Evolutionary conservation across 2,113 vertebrate genomes (phyloP).

Genomic region (Tachysurus vachellii): DNA sequence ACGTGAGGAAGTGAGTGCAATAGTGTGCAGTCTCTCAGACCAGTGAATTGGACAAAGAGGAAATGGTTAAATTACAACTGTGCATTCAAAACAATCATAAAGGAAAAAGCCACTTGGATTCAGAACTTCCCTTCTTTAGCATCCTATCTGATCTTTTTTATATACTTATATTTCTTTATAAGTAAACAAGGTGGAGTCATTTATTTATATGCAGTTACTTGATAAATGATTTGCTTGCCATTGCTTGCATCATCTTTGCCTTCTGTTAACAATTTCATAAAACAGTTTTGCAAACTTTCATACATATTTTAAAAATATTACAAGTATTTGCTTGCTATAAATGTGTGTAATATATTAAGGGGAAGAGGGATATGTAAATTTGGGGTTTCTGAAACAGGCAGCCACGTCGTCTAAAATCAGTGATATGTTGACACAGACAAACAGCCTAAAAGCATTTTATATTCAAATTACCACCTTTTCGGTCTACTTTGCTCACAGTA

Average conservation of each 20-base stretch:
- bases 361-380: neutral
- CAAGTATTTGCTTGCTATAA: neutral
- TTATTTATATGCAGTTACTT: neutral
- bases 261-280: neutral
- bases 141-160: neutral
- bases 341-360: too few relatives aligned
- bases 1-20: neutral
- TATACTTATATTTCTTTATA: neutral
- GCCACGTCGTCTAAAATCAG: neutral
- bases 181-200: neutral
- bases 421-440: neutral
- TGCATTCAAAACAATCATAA: neutral
- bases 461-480: neutral
- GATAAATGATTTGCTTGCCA: neutral
- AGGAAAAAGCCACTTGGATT: neutral
- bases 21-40: neutral
- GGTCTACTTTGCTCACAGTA: neutral
- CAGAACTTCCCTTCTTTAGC: too few relatives aligned
- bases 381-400: neutral
- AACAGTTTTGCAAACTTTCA: neutral
- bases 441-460: neutral
- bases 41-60: neutral
- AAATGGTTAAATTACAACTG: neutral
- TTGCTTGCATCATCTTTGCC: neutral
- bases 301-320: neutral